Conservation (phyloP, 2,113 vertebrate species). For the Psittacus erithacus region DNA sequence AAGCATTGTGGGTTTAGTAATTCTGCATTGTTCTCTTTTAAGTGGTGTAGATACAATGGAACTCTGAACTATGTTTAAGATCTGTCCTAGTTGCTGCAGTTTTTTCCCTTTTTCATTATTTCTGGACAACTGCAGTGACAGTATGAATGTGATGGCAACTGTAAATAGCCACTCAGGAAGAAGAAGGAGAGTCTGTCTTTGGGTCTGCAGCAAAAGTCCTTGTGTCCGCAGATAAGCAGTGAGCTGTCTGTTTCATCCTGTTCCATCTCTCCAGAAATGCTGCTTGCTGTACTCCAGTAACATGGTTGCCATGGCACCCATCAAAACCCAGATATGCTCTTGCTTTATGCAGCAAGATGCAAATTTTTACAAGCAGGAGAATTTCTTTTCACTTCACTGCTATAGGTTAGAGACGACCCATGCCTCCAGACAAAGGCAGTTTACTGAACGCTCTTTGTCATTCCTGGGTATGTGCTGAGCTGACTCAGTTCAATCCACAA, state of each 20-base stretch:
- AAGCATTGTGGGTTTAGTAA: not conserved
- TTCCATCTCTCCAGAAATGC: not conserved
- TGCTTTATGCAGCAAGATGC: not conserved
- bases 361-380: not conserved
- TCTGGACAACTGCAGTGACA: not conserved
- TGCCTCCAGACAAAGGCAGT: not conserved
- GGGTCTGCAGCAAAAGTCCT: not conserved
- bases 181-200: not conserved
- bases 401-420: not conserved
- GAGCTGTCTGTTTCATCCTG: not conserved
- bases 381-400: not conserved
- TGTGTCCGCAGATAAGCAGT: not conserved
- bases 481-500: not conserved
- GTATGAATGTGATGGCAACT: not conserved
- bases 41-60: not conserved
- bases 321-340: constrained; percentile 9
- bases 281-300: not conserved
- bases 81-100: not conserved
- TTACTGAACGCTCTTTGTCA: not conserved
- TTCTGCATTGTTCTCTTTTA: not conserved
- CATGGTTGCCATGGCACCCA: constrained; percentile 44
- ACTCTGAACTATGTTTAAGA: not conserved
- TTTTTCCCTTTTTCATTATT: not conserved
- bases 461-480: not conserved
- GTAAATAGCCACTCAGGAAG: not conserved